Evolutionary conservation across 1,140 invertebrate species (phyloP), one percentile per base, ranked within the genome.

Genomic region (Oryctes rhinoceros): DNA sequence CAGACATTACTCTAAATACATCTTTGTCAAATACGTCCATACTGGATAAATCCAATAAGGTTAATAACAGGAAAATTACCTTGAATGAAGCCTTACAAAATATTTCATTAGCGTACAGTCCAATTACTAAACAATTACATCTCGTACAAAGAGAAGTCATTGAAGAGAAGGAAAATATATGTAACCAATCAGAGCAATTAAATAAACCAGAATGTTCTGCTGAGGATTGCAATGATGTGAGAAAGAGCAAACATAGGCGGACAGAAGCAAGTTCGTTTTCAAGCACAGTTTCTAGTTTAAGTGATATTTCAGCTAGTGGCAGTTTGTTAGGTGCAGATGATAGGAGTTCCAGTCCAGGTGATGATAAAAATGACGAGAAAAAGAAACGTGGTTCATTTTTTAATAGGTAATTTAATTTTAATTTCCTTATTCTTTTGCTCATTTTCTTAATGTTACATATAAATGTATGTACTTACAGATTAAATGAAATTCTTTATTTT

Each of bases 81-180:
- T 83, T 90, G 39, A 89, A 89, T 81, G 88, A 89, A 85, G 89
- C 89, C 65, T 82, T 90, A 76, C 88, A 90, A 78, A 90, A 88
- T 83, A 90, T 90, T 88, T 89, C 89, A 75, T 79, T 90, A 83
- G 89, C 89, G 74, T 90, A 90, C 82, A 89, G 88, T 84, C 89
- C 89, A 44, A 81, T 88, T 7, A 90, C 89, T 9, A 90, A 89
- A 80, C 88, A 90, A 79, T 82, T 90, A 86, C 76, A 86, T 88
- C 44, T 88, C 87, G 30, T 87, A 85, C 65, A 82, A 71, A 78
- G 83, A 78, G 77, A 78, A 44, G 47, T 47, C 13, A 49, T 76
- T 39, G 30, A 39, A 48, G 20, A 76, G 15, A 76, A 47, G 6
- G 75, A 76, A n/a, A 20, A 10, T 76, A 35, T 10, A 76, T 4